phyloP scores from a whole-genome alignment of 2,888 invertebrate genomes.

The Ormyrus nitidulus region DNA sequence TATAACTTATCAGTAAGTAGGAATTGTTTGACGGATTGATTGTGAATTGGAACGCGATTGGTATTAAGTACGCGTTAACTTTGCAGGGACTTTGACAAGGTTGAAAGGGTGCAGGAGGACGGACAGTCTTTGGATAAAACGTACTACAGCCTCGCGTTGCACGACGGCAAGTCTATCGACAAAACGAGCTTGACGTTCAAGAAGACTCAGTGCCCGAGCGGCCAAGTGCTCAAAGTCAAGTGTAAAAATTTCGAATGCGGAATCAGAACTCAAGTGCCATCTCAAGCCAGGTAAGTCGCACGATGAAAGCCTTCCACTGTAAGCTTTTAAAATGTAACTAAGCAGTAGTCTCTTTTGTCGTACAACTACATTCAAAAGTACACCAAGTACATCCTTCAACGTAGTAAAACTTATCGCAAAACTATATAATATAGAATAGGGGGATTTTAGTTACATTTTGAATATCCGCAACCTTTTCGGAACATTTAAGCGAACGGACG shows the following conservation, averaged over 20 bases:
- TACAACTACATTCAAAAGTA: neutral
- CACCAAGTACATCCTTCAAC: neutral
- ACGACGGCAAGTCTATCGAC: constrained; percentile 74
- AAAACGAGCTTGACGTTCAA: constrained; percentile 83
- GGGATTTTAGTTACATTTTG: too few species aligned
- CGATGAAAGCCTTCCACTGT: neutral
- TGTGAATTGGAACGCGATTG: neutral
- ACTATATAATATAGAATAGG: neutral
- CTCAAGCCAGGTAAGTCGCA: constrained; percentile 79
- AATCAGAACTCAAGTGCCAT: constrained; percentile 80
- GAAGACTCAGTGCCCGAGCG: constrained; percentile 79
- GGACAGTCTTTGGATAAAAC: constrained; percentile 61
- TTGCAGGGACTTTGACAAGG: constrained; percentile 74
- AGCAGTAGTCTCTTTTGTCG: neutral
- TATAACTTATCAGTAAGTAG: constrained; percentile 84
- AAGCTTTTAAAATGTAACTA: constrained; percentile 12
- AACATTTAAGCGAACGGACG: constrained; percentile 55
- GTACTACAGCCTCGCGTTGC: constrained; percentile 81
- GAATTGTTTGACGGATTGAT: neutral
- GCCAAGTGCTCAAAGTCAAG: constrained; percentile 82
- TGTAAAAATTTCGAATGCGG: constrained; percentile 85
- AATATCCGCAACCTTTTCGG: neutral
- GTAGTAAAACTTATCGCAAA: constrained; percentile 22
- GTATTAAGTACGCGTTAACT: neutral
- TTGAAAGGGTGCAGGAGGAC: constrained; percentile 71